These are phyloP conservation scores for Stenolophus ochropezus DNA, from an alignment of 2,888 invertebrate species.

Conservation along the genomic window DNA sequence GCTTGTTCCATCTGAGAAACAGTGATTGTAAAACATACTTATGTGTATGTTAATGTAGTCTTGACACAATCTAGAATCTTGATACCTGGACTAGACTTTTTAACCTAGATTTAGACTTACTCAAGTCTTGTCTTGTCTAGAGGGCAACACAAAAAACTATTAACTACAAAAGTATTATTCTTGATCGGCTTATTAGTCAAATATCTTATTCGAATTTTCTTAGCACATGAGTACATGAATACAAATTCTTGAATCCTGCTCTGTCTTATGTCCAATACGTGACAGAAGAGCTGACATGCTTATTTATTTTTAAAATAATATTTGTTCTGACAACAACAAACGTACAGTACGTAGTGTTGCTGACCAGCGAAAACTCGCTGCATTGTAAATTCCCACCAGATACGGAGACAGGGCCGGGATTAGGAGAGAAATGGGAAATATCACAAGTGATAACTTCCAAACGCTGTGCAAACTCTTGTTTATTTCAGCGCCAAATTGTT, in stretches of 20 bases:
- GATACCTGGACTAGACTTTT: too few relatives aligned
- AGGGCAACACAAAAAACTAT: too few relatives aligned
- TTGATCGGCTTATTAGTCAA: too few relatives aligned
- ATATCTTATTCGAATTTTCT: too few relatives aligned
- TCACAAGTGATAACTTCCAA: not conserved
- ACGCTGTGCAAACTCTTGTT: not conserved
- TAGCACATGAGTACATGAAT: too few relatives aligned
- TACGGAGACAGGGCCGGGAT: slow-evolving; percentile 4
- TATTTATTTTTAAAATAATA: slow-evolving; percentile 37
- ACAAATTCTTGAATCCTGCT: not conserved
- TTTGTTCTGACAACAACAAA: not conserved
- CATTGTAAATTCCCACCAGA: not conserved
- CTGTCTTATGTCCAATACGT: slow-evolving; percentile 21
- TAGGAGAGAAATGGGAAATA: not conserved
- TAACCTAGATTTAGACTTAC: too few relatives aligned
- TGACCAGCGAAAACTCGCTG: not conserved
- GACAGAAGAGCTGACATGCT: slow-evolving; percentile 33
- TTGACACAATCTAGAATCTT: too few relatives aligned
- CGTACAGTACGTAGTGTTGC: not conserved
- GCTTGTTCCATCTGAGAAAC: too few relatives aligned
- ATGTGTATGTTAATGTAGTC: too few relatives aligned
- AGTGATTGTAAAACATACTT: too few relatives aligned
- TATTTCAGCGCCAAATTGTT: not conserved
- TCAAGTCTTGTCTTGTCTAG: too few relatives aligned
- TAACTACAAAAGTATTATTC: too few relatives aligned